Evolutionary conservation across 1,140 invertebrate species (phyloP), one percentile per base, ranked within the genome.

Genomic region (Neodiprion fabricii): DNA sequence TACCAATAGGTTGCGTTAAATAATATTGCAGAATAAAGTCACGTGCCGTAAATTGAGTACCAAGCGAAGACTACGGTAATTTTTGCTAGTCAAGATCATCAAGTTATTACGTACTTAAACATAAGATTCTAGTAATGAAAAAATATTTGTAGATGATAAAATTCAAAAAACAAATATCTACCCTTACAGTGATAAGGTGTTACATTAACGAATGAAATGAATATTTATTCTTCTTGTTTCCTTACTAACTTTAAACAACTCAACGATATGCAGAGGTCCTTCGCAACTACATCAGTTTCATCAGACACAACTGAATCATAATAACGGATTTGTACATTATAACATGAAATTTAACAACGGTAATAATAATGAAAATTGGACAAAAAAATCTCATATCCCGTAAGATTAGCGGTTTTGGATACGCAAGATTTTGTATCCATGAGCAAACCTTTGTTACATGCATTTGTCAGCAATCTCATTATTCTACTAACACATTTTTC

Each of bases 311-410:
- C 77, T 77, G 73, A 81, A 82, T 49, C 71, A 77, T 80, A 80
- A 80, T 77, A 80, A 79, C 76, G 75, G 72, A 79, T 82, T 83
- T 83, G 81, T 85, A 84, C 80, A 83, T 83, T 82, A 83, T 84
- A 78, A 84, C 80, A 83, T 82, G 71, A 81, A 82, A 80, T 83
- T 80, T 76, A 73, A 21, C 17, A 21, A 21, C 17, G 17, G 65
- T 75, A 79, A 80, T 82, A 80, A 83, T 82, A 53, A 53, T 11
- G n/a, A 53, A 53, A 53, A 53, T 53, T 14, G 17, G 17, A 21
- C 17, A 21, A 21, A 21, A 21, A 21, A 81, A 84, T 78, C 77
- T 84, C 75, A 76, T 76, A 80, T 81, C 80, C 53, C 53, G 75
- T 83, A 81, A 80, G 76, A 75, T 75, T 81, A 69, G 76, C 70